phyloP scores from a whole-genome alignment of 2,888 invertebrate genomes.

The Sturmia bella region DNA sequence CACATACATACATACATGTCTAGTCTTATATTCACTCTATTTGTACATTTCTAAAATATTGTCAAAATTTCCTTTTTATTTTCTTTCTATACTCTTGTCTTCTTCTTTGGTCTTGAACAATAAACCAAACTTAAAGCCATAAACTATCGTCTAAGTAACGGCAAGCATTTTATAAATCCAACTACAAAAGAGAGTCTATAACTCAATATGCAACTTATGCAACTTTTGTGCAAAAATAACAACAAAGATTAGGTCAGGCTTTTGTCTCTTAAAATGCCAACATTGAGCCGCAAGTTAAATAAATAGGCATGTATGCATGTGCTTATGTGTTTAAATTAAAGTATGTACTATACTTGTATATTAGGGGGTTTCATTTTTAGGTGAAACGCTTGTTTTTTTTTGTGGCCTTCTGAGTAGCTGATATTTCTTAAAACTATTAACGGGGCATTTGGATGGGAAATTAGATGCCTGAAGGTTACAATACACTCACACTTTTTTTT shows the following conservation, averaged over 20 bases:
- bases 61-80: slow-evolving; percentile 32
- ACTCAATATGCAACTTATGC: slow-evolving; percentile 31
- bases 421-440: too few species aligned
- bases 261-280: not conserved
- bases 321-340: too few species aligned
- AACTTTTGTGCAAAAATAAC: not conserved
- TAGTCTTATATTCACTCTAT: too few species aligned
- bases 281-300: slow-evolving; percentile 1
- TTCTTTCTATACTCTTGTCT: not conserved
- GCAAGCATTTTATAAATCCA: slow-evolving; percentile 58
- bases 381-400: too few species aligned
- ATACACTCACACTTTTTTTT: too few species aligned
- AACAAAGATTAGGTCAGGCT: slow-evolving; percentile 25
- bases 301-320: not conserved
- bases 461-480: too few species aligned
- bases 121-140: slow-evolving; percentile 60
- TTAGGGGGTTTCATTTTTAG: too few species aligned
- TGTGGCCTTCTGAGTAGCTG: too few species aligned
- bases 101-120: slow-evolving; percentile 23
- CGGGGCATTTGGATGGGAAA: too few species aligned
- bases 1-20: too few species aligned
- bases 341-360: too few species aligned
- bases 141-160: slow-evolving; percentile 53
- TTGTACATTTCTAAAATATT: slow-evolving; percentile 40
- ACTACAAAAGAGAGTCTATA: slow-evolving; percentile 21